These are phyloP conservation scores for Nemurella pictetii DNA, from an alignment of 2,888 invertebrate genomes.

Conservation along the genomic window DNA sequence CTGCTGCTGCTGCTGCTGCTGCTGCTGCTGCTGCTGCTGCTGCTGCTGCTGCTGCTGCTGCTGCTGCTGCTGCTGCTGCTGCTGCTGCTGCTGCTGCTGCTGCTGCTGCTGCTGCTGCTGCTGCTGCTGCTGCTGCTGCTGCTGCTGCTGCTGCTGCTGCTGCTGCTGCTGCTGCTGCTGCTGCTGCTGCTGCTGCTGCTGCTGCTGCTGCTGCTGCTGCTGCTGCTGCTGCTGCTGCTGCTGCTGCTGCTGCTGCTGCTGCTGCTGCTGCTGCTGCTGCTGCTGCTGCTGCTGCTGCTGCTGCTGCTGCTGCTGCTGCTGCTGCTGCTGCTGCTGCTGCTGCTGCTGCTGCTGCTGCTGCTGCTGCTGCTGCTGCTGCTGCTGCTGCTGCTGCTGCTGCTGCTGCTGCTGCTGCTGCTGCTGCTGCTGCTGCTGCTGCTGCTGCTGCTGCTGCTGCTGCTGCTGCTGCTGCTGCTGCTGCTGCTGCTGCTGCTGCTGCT, in stretches of 20 bases:
- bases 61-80: conserved; percentile 15
- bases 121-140: conserved; percentile 10
- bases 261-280: conserved; percentile 4
- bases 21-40: conserved; percentile 4
- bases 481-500: conserved; percentile 4
- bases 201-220: conserved; percentile 4
- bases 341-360: conserved; percentile 4
- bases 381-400: conserved; percentile 4
- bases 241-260: conserved; percentile 4
- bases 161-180: conserved; percentile 11
- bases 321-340: conserved; percentile 4
- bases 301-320: conserved; percentile 4
- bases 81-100: conserved; percentile 2
- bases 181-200: conserved; percentile 4
- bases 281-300: conserved; percentile 4
- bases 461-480: conserved; percentile 4
- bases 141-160: conserved; percentile 16
- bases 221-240: conserved; percentile 4
- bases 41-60: conserved; percentile 4
- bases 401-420: conserved; percentile 4
- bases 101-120: conserved; percentile 10
- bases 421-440: conserved; percentile 4
- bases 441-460: conserved; percentile 4
- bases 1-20: conserved; percentile 4
- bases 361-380: conserved; percentile 4